A percentile compares a stretch with the other conserved stretches of the same genome.
These are phyloP conservation scores for Protaetia brevitarsis DNA, from an alignment of 1,140 invertebrate species.

Conservation along the genomic window DNA sequence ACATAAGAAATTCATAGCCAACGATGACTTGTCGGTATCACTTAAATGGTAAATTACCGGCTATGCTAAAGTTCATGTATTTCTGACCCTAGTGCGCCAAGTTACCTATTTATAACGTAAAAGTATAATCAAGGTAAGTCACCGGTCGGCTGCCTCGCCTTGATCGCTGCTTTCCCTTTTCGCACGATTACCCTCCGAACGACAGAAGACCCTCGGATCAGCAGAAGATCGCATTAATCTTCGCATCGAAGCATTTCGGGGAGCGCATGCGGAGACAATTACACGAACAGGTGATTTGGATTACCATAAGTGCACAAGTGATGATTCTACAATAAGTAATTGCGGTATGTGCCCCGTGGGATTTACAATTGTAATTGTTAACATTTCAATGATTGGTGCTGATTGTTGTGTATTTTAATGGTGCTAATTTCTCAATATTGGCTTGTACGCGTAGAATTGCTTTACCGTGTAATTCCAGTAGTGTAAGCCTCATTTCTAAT, in stretches of 20 bases:
- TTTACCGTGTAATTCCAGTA: too few relatives aligned
- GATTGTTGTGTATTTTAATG: too few relatives aligned
- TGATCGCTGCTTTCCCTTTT: slow-evolving; percentile 1
- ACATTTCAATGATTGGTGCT: too few relatives aligned
- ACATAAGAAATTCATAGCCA: not conserved
- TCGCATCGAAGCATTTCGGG: not conserved
- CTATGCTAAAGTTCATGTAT: slow-evolving; percentile 2
- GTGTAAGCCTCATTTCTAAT: too few relatives aligned
- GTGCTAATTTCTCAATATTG: too few relatives aligned
- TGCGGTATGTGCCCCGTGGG: too few relatives aligned
- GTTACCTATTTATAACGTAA: not conserved
- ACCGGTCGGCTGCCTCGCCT: not conserved
- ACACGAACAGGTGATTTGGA: not conserved
- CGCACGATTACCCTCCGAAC: not conserved
- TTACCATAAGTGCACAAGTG: not conserved
- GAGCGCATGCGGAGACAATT: not conserved
- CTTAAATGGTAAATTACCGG: not conserved
- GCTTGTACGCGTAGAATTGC: too few relatives aligned
- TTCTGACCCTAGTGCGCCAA: not conserved
- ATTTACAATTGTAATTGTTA: too few relatives aligned
- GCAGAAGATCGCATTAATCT: not conserved
- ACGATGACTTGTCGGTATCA: not conserved
- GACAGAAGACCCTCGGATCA: not conserved
- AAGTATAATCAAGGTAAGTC: not conserved
- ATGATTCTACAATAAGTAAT: not conserved